These are phyloP conservation scores for Bombus terrestris DNA, from an alignment of 1,140 invertebrate species.

Conservation along the genomic window DNA sequence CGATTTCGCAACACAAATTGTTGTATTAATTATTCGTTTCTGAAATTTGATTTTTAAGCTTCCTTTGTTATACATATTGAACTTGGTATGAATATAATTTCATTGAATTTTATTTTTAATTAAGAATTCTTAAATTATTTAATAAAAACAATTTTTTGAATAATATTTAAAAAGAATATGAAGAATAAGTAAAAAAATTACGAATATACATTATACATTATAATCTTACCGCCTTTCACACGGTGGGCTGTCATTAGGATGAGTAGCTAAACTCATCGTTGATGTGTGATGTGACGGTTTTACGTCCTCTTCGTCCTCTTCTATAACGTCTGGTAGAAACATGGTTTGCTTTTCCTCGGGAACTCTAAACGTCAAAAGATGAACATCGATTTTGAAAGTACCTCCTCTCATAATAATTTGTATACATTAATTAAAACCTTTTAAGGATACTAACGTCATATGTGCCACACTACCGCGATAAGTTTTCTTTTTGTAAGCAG, in stretches of 20 bases:
- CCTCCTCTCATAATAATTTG: neutral
- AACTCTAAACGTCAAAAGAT: constrained; percentile 77
- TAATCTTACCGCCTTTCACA: constrained; percentile 74
- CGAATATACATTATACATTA: neutral
- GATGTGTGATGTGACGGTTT: constrained; percentile 73
- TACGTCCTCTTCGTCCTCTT: constrained; percentile 81
- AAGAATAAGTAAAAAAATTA: neutral
- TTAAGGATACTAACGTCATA: constrained; percentile 83
- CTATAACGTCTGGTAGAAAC: constrained; percentile 85
- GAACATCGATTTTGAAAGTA: neutral
- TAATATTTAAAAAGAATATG: neutral
- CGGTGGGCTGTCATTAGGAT: constrained; percentile 70
- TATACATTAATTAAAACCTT: too few species aligned
- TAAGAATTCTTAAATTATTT: too few species aligned
- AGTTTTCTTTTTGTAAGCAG: constrained; percentile 85
- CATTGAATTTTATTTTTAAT: too few species aligned
- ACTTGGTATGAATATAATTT: too few species aligned
- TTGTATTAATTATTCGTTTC: neutral
- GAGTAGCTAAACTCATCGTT: constrained; percentile 69
- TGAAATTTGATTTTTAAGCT: neutral
- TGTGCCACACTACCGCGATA: constrained; percentile 86
- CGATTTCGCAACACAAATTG: neutral
- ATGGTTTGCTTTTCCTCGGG: constrained; percentile 85
- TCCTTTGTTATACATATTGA: neutral
- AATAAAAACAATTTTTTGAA: too few species aligned